Conservation (phyloP, 2,797 vertebrate species). For the Argyrosomus regius region DNA sequence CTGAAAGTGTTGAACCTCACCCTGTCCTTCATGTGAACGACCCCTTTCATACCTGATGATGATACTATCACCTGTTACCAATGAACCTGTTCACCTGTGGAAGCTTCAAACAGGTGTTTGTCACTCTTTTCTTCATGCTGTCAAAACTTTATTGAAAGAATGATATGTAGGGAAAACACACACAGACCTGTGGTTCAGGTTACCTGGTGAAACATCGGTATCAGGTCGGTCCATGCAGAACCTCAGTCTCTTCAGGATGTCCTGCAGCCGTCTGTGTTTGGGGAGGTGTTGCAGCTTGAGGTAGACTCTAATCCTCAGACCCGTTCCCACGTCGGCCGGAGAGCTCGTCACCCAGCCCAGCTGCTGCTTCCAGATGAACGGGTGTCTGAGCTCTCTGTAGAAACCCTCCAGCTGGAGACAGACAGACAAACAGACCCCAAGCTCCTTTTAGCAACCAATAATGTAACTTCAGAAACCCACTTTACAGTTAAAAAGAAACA, state of each 20-base stretch:
- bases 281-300: slow-evolving; percentile 73
- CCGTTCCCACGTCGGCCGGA: slow-evolving; percentile 83
- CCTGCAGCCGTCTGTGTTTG: slow-evolving; percentile 62
- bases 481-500: too few species aligned
- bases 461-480: too few species aligned
- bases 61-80: too few species aligned
- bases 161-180: too few species aligned
- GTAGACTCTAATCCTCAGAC: slow-evolving; percentile 72
- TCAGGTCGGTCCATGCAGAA: slow-evolving; percentile 40
- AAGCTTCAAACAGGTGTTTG: too few species aligned
- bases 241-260: slow-evolving; percentile 64
- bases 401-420: slow-evolving; percentile 71
- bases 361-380: slow-evolving; percentile 83
- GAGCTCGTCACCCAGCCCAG: slow-evolving; percentile 84
- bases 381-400: slow-evolving; percentile 74
- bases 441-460: not conserved
- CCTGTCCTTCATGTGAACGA: too few species aligned
- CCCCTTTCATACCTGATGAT: too few species aligned
- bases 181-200: not conserved
- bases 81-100: too few species aligned
- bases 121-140: too few species aligned
- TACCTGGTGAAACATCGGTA: not conserved
- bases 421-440: too few species aligned
- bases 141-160: too few species aligned
- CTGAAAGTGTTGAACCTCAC: too few species aligned